phyloP scores from a whole-genome alignment of 2,888 invertebrate genomes.

The Slavum lentiscoides region DNA sequence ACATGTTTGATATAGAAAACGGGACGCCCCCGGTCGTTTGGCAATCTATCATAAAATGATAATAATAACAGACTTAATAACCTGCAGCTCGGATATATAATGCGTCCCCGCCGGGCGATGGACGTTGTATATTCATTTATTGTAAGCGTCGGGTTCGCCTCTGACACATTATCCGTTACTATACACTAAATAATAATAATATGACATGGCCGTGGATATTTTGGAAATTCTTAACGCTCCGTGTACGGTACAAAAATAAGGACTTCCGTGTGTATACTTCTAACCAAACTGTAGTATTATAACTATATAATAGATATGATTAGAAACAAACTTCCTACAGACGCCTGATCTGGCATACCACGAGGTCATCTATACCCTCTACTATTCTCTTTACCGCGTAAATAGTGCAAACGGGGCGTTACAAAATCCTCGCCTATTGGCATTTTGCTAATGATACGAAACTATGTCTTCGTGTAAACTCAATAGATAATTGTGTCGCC shows the following conservation, averaged over 20 bases:
- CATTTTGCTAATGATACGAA: too few relatives aligned
- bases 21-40: neutral
- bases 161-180: constrained; percentile 2
- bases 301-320: too few relatives aligned
- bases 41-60: constrained; percentile 51
- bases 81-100: constrained; percentile 11
- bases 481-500: too few relatives aligned
- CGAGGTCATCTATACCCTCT: too few relatives aligned
- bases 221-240: neutral
- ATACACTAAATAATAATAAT: neutral
- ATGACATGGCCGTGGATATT: neutral
- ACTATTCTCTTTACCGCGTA: too few relatives aligned
- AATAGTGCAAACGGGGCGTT: too few relatives aligned
- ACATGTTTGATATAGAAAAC: constrained; percentile 23
- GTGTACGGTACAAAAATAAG: neutral
- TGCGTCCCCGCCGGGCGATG: neutral
- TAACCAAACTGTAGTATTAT: neutral
- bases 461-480: too few relatives aligned
- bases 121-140: constrained; percentile 41
- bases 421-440: too few relatives aligned
- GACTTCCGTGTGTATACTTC: neutral
- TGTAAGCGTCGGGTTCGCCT: constrained; percentile 9
- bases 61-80: constrained; percentile 49
- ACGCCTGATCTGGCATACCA: too few relatives aligned
- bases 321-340: too few relatives aligned